These are phyloP conservation scores for Amphipyra tragopoginis DNA, from an alignment of 2,888 invertebrate genomes.

Conservation along the genomic window DNA sequence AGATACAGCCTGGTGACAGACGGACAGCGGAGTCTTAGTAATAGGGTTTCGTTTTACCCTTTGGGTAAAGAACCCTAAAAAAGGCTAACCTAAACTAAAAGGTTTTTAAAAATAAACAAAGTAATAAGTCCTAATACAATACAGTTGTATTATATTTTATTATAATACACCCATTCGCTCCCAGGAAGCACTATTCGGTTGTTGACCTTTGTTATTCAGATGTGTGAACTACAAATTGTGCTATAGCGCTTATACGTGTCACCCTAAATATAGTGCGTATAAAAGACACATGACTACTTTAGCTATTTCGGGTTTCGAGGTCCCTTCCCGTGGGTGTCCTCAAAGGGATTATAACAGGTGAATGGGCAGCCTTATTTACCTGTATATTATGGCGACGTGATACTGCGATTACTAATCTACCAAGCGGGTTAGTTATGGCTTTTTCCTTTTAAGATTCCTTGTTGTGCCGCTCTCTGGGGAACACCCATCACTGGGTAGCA, in stretches of 20 bases:
- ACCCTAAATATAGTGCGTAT: conserved; percentile 28
- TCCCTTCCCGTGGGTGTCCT: conserved; percentile 32
- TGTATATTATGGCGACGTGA: conserved; percentile 3
- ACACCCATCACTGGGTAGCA: too few relatives aligned
- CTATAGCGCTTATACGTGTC: conserved; percentile 23
- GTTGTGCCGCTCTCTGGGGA: too few relatives aligned
- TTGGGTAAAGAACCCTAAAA: too few relatives aligned
- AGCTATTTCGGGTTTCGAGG: conserved; percentile 29
- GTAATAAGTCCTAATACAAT: background rate
- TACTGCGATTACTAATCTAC: conserved; percentile 7
- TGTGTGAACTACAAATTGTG: conserved; percentile 36
- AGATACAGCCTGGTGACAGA: too few relatives aligned
- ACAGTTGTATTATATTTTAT: background rate
- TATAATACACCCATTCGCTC: conserved; percentile 9
- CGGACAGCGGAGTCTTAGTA: too few relatives aligned
- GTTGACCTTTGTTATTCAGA: conserved; percentile 32
- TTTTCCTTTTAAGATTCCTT: too few relatives aligned
- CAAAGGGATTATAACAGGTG: conserved; percentile 28
- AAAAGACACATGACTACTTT: conserved; percentile 17
- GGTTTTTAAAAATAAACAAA: background rate
- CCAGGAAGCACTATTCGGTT: conserved; percentile 28
- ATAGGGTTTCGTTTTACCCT: too few relatives aligned
- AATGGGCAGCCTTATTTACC: conserved; percentile 11
- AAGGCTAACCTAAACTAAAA: too few relatives aligned
- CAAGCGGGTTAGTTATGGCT: background rate